Evolutionary conservation across 1,140 invertebrate species (phyloP).

Genomic region (honey bee (Apis mellifera)): Amel_HAv3.1 CM009938.2:6448001-6448500

Average conservation of each 20-base stretch:
- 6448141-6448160: not conserved
- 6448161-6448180: not conserved
- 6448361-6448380: not conserved
- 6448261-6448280: not conserved
- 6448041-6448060: slow-evolving; percentile 47
- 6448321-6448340: not conserved
- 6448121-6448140: slow-evolving; percentile 29
- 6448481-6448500: slow-evolving; percentile 14
- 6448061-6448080: slow-evolving; percentile 51
- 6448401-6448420: not conserved
- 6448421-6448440: slow-evolving; percentile 37
- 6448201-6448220: not conserved
- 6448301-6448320: not conserved
- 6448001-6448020: slow-evolving; percentile 61
- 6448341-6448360: not conserved
- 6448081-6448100: not conserved
- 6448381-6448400: slow-evolving; percentile 33
- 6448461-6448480: not conserved
- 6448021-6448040: slow-evolving; percentile 66
- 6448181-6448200: not conserved
- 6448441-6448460: slow-evolving; percentile 14
- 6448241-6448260: not conserved
- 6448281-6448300: not conserved
- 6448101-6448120: slow-evolving; percentile 42
- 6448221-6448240: not conserved